These are phyloP conservation scores for Trichonephila clavata DNA, from an alignment of 1,140 invertebrate species.

Conservation along the genomic window DNA sequence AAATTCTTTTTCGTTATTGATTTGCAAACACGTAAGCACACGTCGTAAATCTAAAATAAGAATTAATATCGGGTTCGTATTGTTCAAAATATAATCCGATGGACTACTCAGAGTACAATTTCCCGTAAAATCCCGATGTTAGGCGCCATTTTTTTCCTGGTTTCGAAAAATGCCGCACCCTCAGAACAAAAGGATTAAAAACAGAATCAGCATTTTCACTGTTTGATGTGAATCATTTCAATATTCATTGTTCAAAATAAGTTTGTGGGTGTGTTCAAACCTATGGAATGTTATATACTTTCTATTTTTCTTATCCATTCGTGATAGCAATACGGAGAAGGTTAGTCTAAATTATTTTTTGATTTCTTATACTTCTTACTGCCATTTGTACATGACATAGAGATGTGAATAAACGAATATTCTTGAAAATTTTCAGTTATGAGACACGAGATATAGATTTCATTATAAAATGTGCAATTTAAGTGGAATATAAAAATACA, in stretches of 20 bases:
- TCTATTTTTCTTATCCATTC: background rate
- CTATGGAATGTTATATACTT: background rate
- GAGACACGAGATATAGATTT: too few species aligned
- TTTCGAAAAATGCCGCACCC: background rate
- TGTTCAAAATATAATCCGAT: background rate
- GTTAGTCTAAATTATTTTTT: too few species aligned
- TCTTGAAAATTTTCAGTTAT: too few species aligned
- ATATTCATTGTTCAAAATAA: background rate
- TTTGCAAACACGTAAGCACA: too few species aligned
- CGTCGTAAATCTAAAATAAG: too few species aligned
- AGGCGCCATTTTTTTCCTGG: background rate
- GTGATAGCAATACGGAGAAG: too few species aligned
- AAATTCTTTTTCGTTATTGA: too few species aligned
- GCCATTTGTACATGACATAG: too few species aligned
- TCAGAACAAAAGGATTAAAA: background rate
- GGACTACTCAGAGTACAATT: background rate
- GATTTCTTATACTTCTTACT: too few species aligned
- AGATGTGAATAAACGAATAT: too few species aligned
- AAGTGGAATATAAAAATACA: too few species aligned
- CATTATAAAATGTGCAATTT: too few species aligned
- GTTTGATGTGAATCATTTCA: background rate
- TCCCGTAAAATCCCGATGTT: background rate
- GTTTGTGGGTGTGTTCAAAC: background rate
- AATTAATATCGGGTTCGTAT: background rate
- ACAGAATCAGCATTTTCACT: background rate